Base-by-base conservation (phyloP, 1,140 invertebrate genomes). In the Leptinotarsa lineolata region DNA sequence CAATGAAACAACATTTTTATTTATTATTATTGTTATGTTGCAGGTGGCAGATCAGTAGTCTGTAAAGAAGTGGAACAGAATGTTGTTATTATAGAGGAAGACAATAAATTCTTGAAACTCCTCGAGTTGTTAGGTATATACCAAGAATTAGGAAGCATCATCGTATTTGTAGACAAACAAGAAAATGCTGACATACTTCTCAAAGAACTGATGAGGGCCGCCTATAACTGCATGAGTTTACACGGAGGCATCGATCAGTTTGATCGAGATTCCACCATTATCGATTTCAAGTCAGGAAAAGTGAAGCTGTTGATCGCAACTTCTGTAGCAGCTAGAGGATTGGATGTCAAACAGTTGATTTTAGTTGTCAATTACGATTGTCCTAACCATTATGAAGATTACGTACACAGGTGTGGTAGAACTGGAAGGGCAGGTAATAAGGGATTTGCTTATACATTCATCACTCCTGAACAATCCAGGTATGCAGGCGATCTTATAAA, bases 361-460 rank as follows among this genome's bases (percentile, higher is more conserved):
- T 86, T 99, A 2, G 98, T 99, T 2, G 92, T 99, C 1, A 99
- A 99, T 86, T 99, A 99, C 85, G 98, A 99, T 86, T 99, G 97
- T 84, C 98, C 98, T 0, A 99, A 99, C 88, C 98, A 99, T 86
- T 99, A 99, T 84, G 98, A 99, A 87, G 98, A 99, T 86, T 99
- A 99, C 85, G 98, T 99, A 12, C 98, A 99, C 85, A 88, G 98
- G 81, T 99, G 97, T 86, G 98, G 98, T 59, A 89, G 94, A 63
- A 95, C 94, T 0, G 94, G 94, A 2, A 87, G 98, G 64, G 98
- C 98, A 24, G 98, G 98, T 4, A 99, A 99, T 82, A 98, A 98
- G 85, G 98, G 98, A 20, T 93, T 88, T 81, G 97, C 98, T 0
- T 99, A 95, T 85, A 99, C 98, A 0, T 99, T 99, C 82, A 90